Base-by-base conservation (phyloP, 2,888 invertebrate genomes). In the Amphipoea lucens region DNA sequence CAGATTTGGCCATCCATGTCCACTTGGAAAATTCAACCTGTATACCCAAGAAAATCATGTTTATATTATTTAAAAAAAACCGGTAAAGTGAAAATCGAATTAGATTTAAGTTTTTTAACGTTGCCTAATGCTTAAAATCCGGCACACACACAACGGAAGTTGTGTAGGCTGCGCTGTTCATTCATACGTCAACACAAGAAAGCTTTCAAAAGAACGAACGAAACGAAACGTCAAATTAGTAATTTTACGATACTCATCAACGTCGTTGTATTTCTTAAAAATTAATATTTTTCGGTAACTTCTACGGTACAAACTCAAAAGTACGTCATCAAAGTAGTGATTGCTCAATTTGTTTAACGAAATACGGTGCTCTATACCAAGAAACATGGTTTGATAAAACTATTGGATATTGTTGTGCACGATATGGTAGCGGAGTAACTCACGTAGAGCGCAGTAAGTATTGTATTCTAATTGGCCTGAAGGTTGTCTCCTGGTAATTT, bases 401-500 rank as follows among this genome's bases (percentile, higher is more conserved):
- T 72, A 65, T 73, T 71, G 11, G 48, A 23, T 29, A 65, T 80
- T 79, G 48, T 72, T 79, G 72, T 71, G 51, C 54, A 82, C 81
- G 82, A 75, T 79, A 88, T 80, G 81, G 71, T 82, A 68, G 62
- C 51, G 71, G 65, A 83, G 65, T 82, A 60, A 77, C 71, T 74
- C 76, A 76, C 77, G 42, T 68, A 66, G 45, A 63, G 68, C 85
- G 71, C 85, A 66, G 89, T 90, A 84, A 90, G 90, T 90, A 86
- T 88, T 88, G 83, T 84, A 85, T 86, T 89, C 71, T 87, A 89
- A 90, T 90, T 90, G 88, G 84, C 78, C 76, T 81, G 89, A 90
- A 90, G 90, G 90, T 86, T 86, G 82, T 71, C 76, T 71, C 42
- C 76, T 54, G 20, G 40, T 74, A 85, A 67, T 78, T 85, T 57